Percentiles rank a stretch among this genome's conserved stretches.
Evolutionary conservation across 2,888 invertebrate species (phyloP).

Genomic region (Oscheius sp.): DNA sequence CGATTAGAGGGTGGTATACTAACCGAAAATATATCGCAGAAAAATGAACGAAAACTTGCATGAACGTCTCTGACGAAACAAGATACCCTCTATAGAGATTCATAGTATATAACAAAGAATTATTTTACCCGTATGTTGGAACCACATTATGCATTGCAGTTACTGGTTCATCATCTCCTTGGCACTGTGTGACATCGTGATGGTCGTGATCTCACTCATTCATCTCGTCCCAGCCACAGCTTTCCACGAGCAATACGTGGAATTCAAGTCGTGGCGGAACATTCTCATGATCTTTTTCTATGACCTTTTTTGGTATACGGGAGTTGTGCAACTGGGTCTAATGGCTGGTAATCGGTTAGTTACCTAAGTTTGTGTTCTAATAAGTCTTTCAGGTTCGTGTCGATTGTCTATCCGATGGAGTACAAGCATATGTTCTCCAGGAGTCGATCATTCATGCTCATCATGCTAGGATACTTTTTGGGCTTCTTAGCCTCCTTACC

Average conservation of each 20-base stretch:
- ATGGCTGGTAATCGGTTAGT: constrained; percentile 70
- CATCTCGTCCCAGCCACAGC: constrained; percentile 70
- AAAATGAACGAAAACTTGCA: too few species aligned
- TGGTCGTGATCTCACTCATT: constrained; percentile 65
- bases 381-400: constrained; percentile 65
- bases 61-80: too few species aligned
- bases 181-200: constrained; percentile 68
- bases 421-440: constrained; percentile 68
- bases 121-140: neutral
- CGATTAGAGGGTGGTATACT: too few species aligned
- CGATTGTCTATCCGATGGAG: constrained; percentile 71
- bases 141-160: constrained; percentile 45
- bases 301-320: constrained; percentile 72
- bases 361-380: neutral
- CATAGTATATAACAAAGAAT: too few species aligned
- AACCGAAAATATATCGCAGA: too few species aligned
- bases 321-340: constrained; percentile 67
- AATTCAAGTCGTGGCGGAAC: constrained; percentile 59
- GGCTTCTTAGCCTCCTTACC: constrained; percentile 65
- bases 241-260: constrained; percentile 64
- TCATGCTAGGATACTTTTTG: constrained; percentile 55
- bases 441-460: constrained; percentile 48
- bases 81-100: too few species aligned
- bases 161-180: constrained; percentile 72
- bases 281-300: constrained; percentile 70